These are phyloP conservation scores for Melinaea menophilus DNA, from an alignment of 2,888 invertebrate genomes.

Conservation along the genomic window DNA sequence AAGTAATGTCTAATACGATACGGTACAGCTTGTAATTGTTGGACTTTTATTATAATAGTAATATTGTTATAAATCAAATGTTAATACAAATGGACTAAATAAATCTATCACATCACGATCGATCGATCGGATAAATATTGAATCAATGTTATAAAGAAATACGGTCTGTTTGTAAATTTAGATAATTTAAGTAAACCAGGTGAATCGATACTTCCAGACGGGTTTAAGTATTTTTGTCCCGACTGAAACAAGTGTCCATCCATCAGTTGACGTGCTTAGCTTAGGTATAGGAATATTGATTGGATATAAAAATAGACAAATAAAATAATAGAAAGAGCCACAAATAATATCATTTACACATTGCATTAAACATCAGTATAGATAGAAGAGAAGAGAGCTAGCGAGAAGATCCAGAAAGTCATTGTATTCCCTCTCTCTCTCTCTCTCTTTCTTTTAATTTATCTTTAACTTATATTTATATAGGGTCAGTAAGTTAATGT, in stretches of 20 bases:
- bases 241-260: background rate
- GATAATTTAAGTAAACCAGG: background rate
- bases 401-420: too few relatives aligned
- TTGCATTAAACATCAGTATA: too few relatives aligned
- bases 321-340: too few relatives aligned
- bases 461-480: too few relatives aligned
- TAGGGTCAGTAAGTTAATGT: too few relatives aligned
- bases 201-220: background rate
- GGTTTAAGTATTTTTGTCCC: background rate
- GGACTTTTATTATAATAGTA: conserved; percentile 51
- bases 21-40: conserved; percentile 64
- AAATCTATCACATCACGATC: conserved; percentile 16
- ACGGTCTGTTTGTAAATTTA: too few relatives aligned
- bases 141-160: too few relatives aligned
- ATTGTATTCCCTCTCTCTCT: too few relatives aligned
- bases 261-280: background rate
- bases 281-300: background rate
- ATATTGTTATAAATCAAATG: conserved; percentile 58
- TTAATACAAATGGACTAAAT: conserved; percentile 51
- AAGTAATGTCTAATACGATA: conserved; percentile 61
- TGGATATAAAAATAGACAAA: background rate
- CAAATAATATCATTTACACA: too few relatives aligned
- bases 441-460: too few relatives aligned
- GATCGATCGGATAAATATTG: too few relatives aligned
- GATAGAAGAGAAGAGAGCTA: too few relatives aligned